A percentile compares a stretch with the other conserved stretches of the same genome.
These are phyloP conservation scores for Syngnathus floridae DNA, from an alignment of 2,113 vertebrate species.

Conservation along the genomic window DNA sequence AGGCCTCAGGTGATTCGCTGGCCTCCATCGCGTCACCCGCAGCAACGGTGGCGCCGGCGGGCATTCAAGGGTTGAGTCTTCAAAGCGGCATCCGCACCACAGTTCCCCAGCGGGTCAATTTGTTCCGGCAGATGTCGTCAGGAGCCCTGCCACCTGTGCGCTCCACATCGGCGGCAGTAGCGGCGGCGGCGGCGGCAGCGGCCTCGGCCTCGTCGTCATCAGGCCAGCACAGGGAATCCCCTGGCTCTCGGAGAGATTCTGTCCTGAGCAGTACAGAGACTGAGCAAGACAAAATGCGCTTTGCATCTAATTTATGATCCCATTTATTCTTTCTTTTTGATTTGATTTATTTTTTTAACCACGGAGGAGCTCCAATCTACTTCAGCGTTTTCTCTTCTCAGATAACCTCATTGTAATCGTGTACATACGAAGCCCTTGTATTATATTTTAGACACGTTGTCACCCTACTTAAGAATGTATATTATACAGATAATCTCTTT, in stretches of 20 bases:
- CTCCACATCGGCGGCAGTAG: slow-evolving; percentile 31
- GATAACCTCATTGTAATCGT: slow-evolving; percentile 79
- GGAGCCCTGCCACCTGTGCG: slow-evolving; percentile 85
- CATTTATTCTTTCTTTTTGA: slow-evolving; percentile 58
- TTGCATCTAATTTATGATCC: slow-evolving; percentile 97
- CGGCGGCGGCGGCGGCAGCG: slow-evolving; percentile 50
- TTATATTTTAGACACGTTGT: slow-evolving; percentile 87
- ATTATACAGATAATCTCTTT: slow-evolving; percentile 69
- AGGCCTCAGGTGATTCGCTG: slow-evolving; percentile 84
- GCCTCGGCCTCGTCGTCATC: slow-evolving; percentile 57
- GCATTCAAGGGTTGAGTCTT: slow-evolving; percentile 67
- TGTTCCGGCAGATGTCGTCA: slow-evolving; percentile 96
- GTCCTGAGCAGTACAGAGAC: slow-evolving; percentile 88
- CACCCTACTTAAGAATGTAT: slow-evolving; percentile 86
- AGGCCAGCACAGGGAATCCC: slow-evolving; percentile 79
- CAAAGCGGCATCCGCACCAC: slow-evolving; percentile 73
- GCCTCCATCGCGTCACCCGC: slow-evolving; percentile 79
- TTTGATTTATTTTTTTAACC: slow-evolving; percentile 67
- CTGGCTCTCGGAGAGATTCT: slow-evolving; percentile 76
- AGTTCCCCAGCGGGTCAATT: slow-evolving; percentile 82
- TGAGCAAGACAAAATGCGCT: slow-evolving; percentile 93
- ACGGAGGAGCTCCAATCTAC: slow-evolving; percentile 55
- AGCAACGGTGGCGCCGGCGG: slow-evolving; percentile 49
- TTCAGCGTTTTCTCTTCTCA: slow-evolving; percentile 71
- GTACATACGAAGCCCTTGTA: slow-evolving; percentile 80